Evolutionary conservation across 2,888 invertebrate species (phyloP), one percentile per base, ranked within the genome.

Genomic region (Lasioglossum leucozonium): DNA sequence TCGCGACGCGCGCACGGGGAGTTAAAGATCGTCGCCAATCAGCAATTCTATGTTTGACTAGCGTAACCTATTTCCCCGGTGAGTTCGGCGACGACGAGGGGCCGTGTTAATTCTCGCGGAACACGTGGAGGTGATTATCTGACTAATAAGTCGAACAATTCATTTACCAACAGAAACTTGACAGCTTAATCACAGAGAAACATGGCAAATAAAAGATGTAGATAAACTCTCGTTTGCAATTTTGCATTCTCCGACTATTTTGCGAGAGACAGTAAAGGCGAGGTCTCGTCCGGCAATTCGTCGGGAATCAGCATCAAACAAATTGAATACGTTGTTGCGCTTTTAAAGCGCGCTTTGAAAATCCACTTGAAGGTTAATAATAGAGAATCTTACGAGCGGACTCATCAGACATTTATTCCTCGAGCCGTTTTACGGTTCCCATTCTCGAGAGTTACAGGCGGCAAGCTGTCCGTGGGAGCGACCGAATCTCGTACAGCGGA

Each of bases 31-130:
- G 51, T 71, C 76, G 71, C 65, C 84, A 86, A 90, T 89, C 84
- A 86, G 84, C 86, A 80, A 88, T 88, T 90, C 87, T 77, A 83
- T 75, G 84, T 90, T 87, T 87, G 88, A 90, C 86, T 87, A 79
- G 77, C 87, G 81, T 81, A 88, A 89, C 87, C 86, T 79, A 85
- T 82, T 89, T 89, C 87, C 83, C 77, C 47, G 42, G 81, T 37
- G 82, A 44, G 77, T 79, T 75, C 75, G 73, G 55, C 58, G 58
- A 5, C 58, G 6, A 30, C 62, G 16, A 62, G 16, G 62, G 16
- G 30, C 10, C 62, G 26, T 26, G 62, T 62, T 62, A 62, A 62
- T 2, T 26, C 62, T 26, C 62, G 5, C 62, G 30, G 62, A 30
- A 62, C 30, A 30, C 26, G 62, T 16, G 26, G 62, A 16, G 30